A percentile compares a stretch with the other conserved stretches of the same genome.
phyloP scores from a whole-genome alignment of 2,113 vertebrate genomes.

The Poecilia latipinna region DNA sequence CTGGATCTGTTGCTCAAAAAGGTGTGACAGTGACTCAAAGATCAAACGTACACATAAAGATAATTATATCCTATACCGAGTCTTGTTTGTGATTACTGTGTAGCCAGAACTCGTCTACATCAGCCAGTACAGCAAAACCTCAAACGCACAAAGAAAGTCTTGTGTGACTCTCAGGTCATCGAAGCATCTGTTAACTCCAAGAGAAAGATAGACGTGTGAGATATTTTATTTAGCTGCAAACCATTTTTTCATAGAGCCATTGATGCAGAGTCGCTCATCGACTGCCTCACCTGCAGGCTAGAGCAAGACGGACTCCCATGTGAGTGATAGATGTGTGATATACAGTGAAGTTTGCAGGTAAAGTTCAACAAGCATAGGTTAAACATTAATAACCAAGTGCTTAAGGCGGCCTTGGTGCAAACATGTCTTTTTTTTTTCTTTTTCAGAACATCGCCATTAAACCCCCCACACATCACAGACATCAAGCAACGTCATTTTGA shows the following conservation, averaged over 20 bases:
- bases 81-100: not conserved
- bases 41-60: not conserved
- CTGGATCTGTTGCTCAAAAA: not conserved
- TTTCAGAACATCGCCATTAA: not conserved
- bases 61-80: not conserved
- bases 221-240: not conserved
- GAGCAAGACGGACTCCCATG: constrained; percentile 31
- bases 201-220: constrained; percentile 20
- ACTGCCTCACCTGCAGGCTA: constrained; percentile 16
- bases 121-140: not conserved
- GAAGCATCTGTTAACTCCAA: constrained; percentile 9
- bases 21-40: not conserved
- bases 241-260: not conserved
- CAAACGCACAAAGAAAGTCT: not conserved
- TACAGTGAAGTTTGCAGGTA: constrained; percentile 55
- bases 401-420: constrained; percentile 8
- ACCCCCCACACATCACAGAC: not conserved
- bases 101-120: not conserved
- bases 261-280: constrained; percentile 5
- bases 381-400: constrained; percentile 19
- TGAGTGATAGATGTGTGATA: constrained; percentile 11
- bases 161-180: not conserved
- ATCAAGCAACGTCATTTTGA: not conserved
- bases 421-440: not conserved
- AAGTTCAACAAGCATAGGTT: constrained; percentile 14